Conservation (phyloP, 2,113 vertebrate species). For the Campylomormyrus numenius region DNA sequence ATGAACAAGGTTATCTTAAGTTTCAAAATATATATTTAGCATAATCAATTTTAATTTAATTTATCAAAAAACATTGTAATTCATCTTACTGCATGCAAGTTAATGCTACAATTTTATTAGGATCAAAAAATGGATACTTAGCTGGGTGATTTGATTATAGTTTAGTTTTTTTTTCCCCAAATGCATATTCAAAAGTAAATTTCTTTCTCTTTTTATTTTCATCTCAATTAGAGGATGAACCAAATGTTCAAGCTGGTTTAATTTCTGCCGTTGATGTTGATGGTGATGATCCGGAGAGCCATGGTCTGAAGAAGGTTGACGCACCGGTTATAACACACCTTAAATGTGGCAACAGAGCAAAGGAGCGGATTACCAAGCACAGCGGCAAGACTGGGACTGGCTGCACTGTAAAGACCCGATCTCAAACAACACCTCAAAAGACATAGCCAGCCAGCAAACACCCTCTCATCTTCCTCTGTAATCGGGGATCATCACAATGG, state of each 20-base stretch:
- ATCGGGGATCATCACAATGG: slow-evolving; percentile 36
- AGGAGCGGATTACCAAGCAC: slow-evolving; percentile 57
- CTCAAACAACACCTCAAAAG: slow-evolving; percentile 63
- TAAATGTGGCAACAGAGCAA: slow-evolving; percentile 63
- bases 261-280: slow-evolving; percentile 70
- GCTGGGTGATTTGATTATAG: background rate
- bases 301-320: slow-evolving; percentile 70
- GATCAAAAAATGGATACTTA: background rate
- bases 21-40: background rate
- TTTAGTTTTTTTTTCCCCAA: background rate
- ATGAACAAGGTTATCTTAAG: background rate
- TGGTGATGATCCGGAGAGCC: slow-evolving; percentile 97
- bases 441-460: slow-evolving; percentile 59
- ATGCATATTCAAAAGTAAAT: background rate
- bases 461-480: slow-evolving; percentile 58
- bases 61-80: background rate
- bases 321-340: slow-evolving; percentile 67
- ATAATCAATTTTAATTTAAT: background rate
- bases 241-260: slow-evolving; percentile 52
- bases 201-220: background rate
- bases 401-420: slow-evolving; percentile 62
- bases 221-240: slow-evolving; percentile 29
- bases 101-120: background rate
- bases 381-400: slow-evolving; percentile 58
- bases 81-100: background rate